Base-by-base conservation (phyloP, 2,888 invertebrate genomes). In the Drosophila falleni region DNA sequence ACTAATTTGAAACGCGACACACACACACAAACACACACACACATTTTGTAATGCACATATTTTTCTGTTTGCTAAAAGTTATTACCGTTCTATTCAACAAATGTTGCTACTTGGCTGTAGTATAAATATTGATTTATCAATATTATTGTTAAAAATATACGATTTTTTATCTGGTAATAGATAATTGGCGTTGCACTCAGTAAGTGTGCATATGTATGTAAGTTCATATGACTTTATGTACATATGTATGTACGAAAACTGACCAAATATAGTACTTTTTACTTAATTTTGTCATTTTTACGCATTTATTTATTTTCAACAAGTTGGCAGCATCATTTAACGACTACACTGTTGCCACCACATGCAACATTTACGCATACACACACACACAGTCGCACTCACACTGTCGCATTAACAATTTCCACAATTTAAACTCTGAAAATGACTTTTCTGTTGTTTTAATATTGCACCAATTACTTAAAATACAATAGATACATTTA, bases 291-390 rank as follows among this genome's bases (percentile, higher is more conserved):
- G 64, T 41, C 61, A 47, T 59, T 67, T 72, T 69, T 65, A 69
- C 42, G 29, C 11, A 13, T 16, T 61, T 47, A n/a, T 35, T 16
- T 39, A 26, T 3, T 64, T 13, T 8, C n/a, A 49, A 23, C 8
- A 61, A 47, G 64, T 73, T 76, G 73, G 76, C 76, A 76, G 64
- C 39, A 23, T n/a, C 47, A 55, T 42, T 33, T 11, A 23, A 42
- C 19, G 26, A 31, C 35, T 33, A 54, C 47, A 58, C n/a, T 23
- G 58, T 19, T 71, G 65, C 39, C 44, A 63, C 42, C 44, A 58
- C 44, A 72, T 46, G 47, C 64, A 26, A 54, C 26, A 42, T 5
- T 33, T 9, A 55, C 15, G 33, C 26, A 39, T 15, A 54, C 23
- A 54, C 26, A 60, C 66, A 55, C 15, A 33, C 26, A 39, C 13